phyloP scores from a whole-genome alignment of 1,140 invertebrate species.

The Eriocheir sinensis region DNA sequence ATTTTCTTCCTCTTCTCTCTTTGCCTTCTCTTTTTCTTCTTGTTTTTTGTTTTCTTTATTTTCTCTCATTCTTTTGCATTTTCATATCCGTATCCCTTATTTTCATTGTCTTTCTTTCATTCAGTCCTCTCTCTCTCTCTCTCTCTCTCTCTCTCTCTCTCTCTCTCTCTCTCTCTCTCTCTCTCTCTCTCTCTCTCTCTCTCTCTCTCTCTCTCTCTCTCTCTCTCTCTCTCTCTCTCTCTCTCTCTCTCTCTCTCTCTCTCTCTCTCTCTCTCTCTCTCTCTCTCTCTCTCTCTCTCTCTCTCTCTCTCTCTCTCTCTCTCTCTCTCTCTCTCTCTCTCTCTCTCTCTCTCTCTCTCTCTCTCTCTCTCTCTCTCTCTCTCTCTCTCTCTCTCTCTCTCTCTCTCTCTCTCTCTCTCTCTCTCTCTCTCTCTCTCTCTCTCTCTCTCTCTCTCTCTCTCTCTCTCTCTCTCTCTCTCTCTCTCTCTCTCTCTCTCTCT shows the following conservation, averaged over 20 bases:
- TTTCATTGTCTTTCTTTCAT: neutral
- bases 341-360: too few relatives aligned
- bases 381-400: too few relatives aligned
- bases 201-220: neutral
- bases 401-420: neutral
- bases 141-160: neutral
- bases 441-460: neutral
- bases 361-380: too few relatives aligned
- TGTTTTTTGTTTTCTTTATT: neutral
- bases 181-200: too few relatives aligned
- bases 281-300: neutral
- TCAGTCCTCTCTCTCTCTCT: neutral
- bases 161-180: neutral
- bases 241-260: slow-evolving; percentile 22
- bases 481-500: too few relatives aligned
- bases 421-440: too few relatives aligned
- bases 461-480: too few relatives aligned
- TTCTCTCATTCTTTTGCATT: too few relatives aligned
- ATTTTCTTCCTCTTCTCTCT: neutral
- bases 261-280: neutral
- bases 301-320: neutral
- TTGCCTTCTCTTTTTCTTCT: neutral
- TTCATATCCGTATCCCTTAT: too few relatives aligned
- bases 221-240: slow-evolving; percentile 22
- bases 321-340: neutral